phyloP scores from a whole-genome alignment of 1,140 invertebrate species.

The Ostrea edulis region DNA sequence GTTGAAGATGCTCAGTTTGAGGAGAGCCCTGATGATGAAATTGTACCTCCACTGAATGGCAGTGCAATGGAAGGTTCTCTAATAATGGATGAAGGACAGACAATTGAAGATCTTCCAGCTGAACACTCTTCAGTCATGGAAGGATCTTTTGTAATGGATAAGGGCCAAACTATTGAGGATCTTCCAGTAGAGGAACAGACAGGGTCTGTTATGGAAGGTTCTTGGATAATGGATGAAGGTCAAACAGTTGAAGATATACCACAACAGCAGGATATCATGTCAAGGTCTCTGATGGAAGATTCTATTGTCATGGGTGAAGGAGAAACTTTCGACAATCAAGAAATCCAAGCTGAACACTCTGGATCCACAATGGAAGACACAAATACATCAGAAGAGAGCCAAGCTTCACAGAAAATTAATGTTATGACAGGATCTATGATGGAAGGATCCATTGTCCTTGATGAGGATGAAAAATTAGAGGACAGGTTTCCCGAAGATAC shows the following conservation, averaged over 20 bases:
- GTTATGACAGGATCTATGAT: slow-evolving; percentile 22
- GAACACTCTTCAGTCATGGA: not conserved
- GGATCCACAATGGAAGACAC: slow-evolving; percentile 26
- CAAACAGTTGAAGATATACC: slow-evolving; percentile 45
- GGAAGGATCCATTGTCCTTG: slow-evolving; percentile 45
- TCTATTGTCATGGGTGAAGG: slow-evolving; percentile 46
- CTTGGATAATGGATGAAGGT: slow-evolving; percentile 33
- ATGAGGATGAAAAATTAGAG: slow-evolving; percentile 42
- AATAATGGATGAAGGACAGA: slow-evolving; percentile 44
- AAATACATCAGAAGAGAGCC: not conserved
- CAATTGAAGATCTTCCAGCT: slow-evolving; percentile 42
- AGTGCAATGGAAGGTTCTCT: slow-evolving; percentile 45
- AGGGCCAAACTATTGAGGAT: slow-evolving; percentile 48
- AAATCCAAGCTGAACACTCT: slow-evolving; percentile 32
- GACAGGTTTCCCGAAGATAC: slow-evolving; percentile 24
- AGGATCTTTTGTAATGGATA: slow-evolving; percentile 41
- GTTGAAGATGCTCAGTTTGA: slow-evolving; percentile 29
- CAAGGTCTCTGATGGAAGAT: slow-evolving; percentile 45
- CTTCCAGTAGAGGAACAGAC: not conserved
- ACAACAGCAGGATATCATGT: not conserved
- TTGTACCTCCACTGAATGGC: not conserved
- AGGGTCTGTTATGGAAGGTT: slow-evolving; percentile 33
- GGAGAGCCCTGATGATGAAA: slow-evolving; percentile 31
- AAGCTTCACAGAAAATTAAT: not conserved
- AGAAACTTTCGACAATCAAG: slow-evolving; percentile 33